These are phyloP conservation scores for Eospalax fontanierii DNA, from an alignment of 2,797 vertebrate species.

Conservation along the genomic window DNA sequence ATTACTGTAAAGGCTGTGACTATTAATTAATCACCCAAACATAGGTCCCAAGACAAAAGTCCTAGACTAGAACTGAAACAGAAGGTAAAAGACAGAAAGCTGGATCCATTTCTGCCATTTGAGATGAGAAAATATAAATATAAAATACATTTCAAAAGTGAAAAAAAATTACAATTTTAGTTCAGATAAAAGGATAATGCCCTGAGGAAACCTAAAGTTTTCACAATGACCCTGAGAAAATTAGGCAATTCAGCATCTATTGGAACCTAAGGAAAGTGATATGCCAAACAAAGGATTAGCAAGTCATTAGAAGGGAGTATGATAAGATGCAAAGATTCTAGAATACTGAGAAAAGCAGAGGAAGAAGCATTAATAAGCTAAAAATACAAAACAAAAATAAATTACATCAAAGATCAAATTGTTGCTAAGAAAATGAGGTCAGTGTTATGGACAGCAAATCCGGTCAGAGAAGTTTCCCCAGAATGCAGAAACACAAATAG, in stretches of 20 bases:
- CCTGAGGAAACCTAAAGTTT: neutral
- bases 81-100: neutral
- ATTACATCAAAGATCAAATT: slow-evolving; percentile 35
- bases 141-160: neutral
- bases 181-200: neutral
- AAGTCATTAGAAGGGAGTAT: neutral
- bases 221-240: neutral
- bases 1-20: neutral
- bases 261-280: neutral
- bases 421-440: neutral
- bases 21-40: neutral
- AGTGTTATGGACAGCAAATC: neutral
- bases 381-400: slow-evolving; percentile 52
- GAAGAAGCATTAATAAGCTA: neutral
- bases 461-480: neutral
- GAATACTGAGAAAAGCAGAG: neutral
- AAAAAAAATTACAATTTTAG: neutral
- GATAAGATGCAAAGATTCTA: neutral
- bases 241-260: slow-evolving; percentile 23
- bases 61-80: neutral
- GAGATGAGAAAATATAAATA: slow-evolving; percentile 22
- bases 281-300: neutral
- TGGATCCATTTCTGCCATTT: slow-evolving; percentile 37
- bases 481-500: slow-evolving; percentile 4
- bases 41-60: neutral